Percentiles rank a stretch among this genome's conserved stretches.
Evolutionary conservation across 1,140 invertebrate genomes (phyloP).

Genomic region (Drosophila kohkoa): DNA sequence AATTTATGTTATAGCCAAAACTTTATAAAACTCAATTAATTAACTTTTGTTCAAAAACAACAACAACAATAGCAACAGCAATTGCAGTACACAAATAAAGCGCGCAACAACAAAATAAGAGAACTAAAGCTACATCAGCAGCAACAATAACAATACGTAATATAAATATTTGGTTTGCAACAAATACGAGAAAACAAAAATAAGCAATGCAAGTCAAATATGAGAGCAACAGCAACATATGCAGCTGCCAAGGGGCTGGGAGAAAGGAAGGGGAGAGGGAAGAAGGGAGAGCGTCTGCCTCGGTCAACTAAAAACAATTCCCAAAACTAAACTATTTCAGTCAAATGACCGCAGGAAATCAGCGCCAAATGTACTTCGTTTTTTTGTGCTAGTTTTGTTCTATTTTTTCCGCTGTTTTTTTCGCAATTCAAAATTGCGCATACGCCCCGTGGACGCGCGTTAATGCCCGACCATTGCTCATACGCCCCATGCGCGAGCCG

Average conservation of each 20-base stretch:
- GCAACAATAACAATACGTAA: constrained; percentile 75
- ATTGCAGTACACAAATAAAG: constrained; percentile 34
- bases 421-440: constrained; percentile 23
- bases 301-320: constrained; percentile 54
- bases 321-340: constrained; percentile 64
- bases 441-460: constrained; percentile 61
- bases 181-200: constrained; percentile 63
- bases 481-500: constrained; percentile 60
- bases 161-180: constrained; percentile 70
- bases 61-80: constrained; percentile 42
- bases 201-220: constrained; percentile 53
- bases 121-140: background rate
- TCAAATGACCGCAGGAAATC: constrained; percentile 68
- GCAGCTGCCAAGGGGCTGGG: background rate
- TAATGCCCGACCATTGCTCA: constrained; percentile 71
- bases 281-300: background rate
- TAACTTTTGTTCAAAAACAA: constrained; percentile 72
- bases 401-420: constrained; percentile 17
- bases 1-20: constrained; percentile 80
- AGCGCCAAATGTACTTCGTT: constrained; percentile 45
- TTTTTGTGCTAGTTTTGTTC: background rate
- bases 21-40: constrained; percentile 81
- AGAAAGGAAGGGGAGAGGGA: background rate
- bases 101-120: constrained; percentile 26
- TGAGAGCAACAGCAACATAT: constrained; percentile 30